Evolutionary conservation across 2,113 vertebrate species (phyloP).

Genomic region (Heterochromis multidens): DNA sequence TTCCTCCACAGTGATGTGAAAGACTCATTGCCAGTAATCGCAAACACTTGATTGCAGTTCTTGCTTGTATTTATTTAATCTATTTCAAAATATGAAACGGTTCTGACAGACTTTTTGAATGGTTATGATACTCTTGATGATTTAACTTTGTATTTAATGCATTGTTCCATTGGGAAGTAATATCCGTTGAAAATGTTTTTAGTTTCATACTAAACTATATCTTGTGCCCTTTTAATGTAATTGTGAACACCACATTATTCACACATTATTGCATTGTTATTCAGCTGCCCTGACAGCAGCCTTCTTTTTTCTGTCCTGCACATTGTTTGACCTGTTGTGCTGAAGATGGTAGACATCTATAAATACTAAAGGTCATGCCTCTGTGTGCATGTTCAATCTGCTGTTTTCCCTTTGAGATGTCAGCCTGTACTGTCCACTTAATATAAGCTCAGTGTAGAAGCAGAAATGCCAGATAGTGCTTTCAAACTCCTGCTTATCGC

Average conservation of each 20-base stretch:
- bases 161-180: neutral
- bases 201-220: neutral
- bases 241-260: neutral
- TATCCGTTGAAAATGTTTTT: neutral
- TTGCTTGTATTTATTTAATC: neutral
- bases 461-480: neutral
- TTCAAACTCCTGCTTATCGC: constrained; percentile 3
- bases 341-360: neutral
- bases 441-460: neutral
- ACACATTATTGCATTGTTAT: neutral
- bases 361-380: constrained; percentile 12
- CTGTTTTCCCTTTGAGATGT: neutral
- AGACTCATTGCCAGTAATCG: too few relatives aligned
- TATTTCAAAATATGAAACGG: neutral
- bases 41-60: too few relatives aligned
- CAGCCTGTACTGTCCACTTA: neutral
- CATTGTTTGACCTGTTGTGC: neutral
- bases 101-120: neutral
- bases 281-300: neutral
- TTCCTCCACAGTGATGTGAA: too few relatives aligned
- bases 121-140: neutral
- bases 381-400: neutral
- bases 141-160: neutral
- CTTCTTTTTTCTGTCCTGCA: neutral
- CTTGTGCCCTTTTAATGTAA: neutral